Evolutionary conservation across 2,797 vertebrate species (phyloP), one percentile per base, ranked within the genome.

Genomic region (Gadopsis bispinosus): DNA sequence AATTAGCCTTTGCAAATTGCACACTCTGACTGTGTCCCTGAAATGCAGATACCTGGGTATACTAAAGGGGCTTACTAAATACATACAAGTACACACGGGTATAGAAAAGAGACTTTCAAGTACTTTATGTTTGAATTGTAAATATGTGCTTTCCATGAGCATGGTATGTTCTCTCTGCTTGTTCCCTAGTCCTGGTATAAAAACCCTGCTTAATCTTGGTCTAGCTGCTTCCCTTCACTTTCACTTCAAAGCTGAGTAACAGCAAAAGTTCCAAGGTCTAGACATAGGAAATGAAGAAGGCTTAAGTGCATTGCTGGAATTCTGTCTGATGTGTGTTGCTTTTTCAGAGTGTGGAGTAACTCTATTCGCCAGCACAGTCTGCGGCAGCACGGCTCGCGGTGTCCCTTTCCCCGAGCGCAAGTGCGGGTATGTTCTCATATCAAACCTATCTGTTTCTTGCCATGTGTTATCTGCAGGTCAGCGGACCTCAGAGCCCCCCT

Each of bases 371-470:
- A 71, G 51, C 70, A 82, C 63, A 33, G 66, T 79, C 84, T 84
- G 79, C 39, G 6, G 75, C 81, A 29, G 65, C 75, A 2, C 4
- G 37, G 64, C 58, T 48, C 19, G 2, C 1, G 80, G 90, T 92
- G 78, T 92, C 83, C 41, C 79, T 69, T 93, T 90, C 64, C 76
- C 68, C 53, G 1, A 80, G 90, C 83, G 48, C 93, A 89, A 93
- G 93, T 92, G 85, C 61, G 61, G 86, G 87, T 92, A 89, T 92
- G 92, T 92, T 92, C 92, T 87, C 85, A 94, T 95, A 93, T 94
- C 93, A 95, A 91, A 87, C 90, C 91, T 94, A 94, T 95, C 93
- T 82, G 86, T 92, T 93, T 92, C 91, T 91, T 83, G 85, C 89
- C 92, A 91, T 91, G 88, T 93, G 91, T 89, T 94, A 92, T 93